Base-by-base conservation (phyloP, 2,888 invertebrate genomes). In the Phasia obesa region DNA sequence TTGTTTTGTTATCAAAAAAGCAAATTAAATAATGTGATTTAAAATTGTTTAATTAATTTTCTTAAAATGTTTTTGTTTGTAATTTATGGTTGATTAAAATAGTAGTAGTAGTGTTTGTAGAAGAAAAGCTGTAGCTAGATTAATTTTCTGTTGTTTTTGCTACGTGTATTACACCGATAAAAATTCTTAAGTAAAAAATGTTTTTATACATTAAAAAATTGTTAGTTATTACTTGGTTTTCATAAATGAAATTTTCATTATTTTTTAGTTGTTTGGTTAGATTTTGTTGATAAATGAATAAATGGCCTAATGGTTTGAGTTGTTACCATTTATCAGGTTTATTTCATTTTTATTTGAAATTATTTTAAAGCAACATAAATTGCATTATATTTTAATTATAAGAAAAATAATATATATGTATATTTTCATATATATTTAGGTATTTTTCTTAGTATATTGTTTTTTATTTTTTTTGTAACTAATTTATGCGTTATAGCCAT, bases 401-500 rank as follows among this genome's bases (percentile, higher is more conserved):
- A 69, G 25, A 69, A 57, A 44, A 38, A 27, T n/a, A 13, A 31
- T 23, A 15, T 42, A 60, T 53, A n/a, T 35, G n/a, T 44, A 19
- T 55, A 19, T 55, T 13, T 67, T 1, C 38, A 38, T 59, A 25
- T 49, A 35, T 60, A 17, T 35, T 13, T 71, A 23, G n/a, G 42
- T 51, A 53, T 67, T 17, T 44, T 4, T 38, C 21, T 38, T 53
- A 25, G 44, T 47, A 42, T 38, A 5, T 42, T n/a, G n/a, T 38
- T 64, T 60, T 27, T 3, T 53, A 11, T 59, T n/a, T 76, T 38
- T 19, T 51, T 59, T 64, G 35, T 57, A 69, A 77, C 62, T 53
- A 73, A 74, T 44, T 74, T 71, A 59, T 47, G 62, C 23, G 64
- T 71, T 81, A 81, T 75, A 81, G 81, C 81, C 75, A 75, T 65